A percentile compares a stretch with the other conserved stretches of the same genome.
Evolutionary conservation across 2,888 invertebrate genomes (phyloP).

Genomic region (Leptura quadrifasciata): DNA sequence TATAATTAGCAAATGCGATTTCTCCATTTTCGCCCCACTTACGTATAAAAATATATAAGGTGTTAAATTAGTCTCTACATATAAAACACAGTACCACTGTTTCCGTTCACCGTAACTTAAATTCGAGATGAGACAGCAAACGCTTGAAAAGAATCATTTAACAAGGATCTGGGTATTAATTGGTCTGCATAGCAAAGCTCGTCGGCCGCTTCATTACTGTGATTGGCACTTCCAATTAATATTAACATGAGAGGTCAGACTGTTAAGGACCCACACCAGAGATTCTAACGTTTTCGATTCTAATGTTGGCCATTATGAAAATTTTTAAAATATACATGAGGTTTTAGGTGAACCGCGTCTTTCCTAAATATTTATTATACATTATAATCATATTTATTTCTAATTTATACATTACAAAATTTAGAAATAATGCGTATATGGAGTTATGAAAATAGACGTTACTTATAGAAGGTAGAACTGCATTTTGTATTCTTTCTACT

Average conservation of each 20-base stretch:
- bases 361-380: too few species aligned
- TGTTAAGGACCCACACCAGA: conserved; percentile 53
- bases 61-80: background rate
- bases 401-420: too few species aligned
- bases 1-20: background rate
- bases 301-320: background rate
- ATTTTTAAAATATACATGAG: background rate
- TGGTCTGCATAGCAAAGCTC: conserved; percentile 34
- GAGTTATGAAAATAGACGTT: too few species aligned
- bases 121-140: conserved; percentile 27
- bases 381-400: too few species aligned
- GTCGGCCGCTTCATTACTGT: conserved; percentile 79
- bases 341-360: too few species aligned
- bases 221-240: conserved; percentile 89
- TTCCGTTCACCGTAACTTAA: background rate
- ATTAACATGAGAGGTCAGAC: conserved; percentile 76
- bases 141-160: conserved; percentile 27
- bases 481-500: too few species aligned
- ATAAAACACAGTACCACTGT: background rate
- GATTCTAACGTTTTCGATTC: conserved; percentile 17
- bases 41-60: background rate
- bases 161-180: conserved; percentile 22
- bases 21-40: background rate
- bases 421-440: too few species aligned
- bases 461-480: too few species aligned